phyloP scores from a whole-genome alignment of 1,140 invertebrate species.

The Batillaria attramentaria region DNA sequence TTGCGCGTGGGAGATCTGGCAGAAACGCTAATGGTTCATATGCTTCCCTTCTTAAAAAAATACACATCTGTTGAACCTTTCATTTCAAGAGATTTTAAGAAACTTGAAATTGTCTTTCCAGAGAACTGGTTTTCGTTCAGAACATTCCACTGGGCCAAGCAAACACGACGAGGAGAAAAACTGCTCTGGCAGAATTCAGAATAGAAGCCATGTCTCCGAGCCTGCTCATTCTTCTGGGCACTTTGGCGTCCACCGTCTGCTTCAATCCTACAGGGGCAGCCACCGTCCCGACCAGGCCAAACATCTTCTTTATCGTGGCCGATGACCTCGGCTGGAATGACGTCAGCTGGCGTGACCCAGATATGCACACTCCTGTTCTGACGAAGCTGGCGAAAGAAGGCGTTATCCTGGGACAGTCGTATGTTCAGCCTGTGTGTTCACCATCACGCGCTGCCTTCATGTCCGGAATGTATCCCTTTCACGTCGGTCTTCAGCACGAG shows the following conservation, averaged over 20 bases:
- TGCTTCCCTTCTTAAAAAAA: too few relatives aligned
- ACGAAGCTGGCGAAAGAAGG: constrained; percentile 10
- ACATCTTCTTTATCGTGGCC: constrained; percentile 53
- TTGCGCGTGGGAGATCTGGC: too few relatives aligned
- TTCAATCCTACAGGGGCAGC: background rate
- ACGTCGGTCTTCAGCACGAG: constrained; percentile 76
- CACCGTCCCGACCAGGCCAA: constrained; percentile 4
- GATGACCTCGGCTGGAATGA: constrained; percentile 51
- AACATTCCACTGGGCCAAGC: background rate
- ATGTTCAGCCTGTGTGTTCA: constrained; percentile 28
- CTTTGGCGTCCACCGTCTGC: background rate
- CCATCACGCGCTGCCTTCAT: constrained; percentile 82
- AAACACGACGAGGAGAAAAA: background rate
- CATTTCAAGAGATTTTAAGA: too few relatives aligned
- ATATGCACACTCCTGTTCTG: constrained; percentile 16
- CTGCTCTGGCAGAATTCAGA: too few relatives aligned
- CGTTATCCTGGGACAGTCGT: constrained; percentile 10
- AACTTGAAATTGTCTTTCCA: too few relatives aligned
- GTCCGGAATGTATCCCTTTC: constrained; percentile 90
- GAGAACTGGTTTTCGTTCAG: too few relatives aligned
- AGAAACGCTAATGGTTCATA: too few relatives aligned
- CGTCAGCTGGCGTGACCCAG: constrained; percentile 21
- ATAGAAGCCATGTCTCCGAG: background rate
- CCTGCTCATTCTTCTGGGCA: background rate
- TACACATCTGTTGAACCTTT: too few relatives aligned